Conservation (phyloP, 2,888 invertebrate species). For the Dryomyza anilis region DNA sequence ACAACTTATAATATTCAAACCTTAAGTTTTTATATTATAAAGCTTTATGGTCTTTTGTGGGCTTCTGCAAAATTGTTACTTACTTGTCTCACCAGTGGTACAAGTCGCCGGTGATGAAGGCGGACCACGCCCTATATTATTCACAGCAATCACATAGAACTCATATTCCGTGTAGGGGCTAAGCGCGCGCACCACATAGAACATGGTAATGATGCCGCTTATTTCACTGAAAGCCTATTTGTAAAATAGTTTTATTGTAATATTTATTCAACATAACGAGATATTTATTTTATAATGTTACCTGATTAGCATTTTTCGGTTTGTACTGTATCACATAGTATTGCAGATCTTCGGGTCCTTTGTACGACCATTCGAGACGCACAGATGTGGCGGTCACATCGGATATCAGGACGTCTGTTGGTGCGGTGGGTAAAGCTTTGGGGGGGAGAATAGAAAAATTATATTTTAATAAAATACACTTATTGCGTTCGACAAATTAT, state of each 20-base stretch:
- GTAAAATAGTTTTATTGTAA: no score
- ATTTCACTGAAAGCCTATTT: slow-evolving; percentile 88
- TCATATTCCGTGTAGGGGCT: slow-evolving; percentile 96
- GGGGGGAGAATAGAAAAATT: not conserved
- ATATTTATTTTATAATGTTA: slow-evolving; percentile 48
- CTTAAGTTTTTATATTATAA: no score
- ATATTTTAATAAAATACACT: no score
- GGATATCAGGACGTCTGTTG: slow-evolving; percentile 86
- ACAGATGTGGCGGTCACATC: slow-evolving; percentile 95
- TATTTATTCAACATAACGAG: no score
- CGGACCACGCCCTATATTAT: slow-evolving; percentile 90
- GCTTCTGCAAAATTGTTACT: slow-evolving; percentile 50
- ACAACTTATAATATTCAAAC: no score
- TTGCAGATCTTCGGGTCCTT: slow-evolving; percentile 85
- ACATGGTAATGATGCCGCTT: slow-evolving; percentile 90
- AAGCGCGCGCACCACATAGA: slow-evolving; percentile 86
- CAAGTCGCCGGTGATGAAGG: slow-evolving; percentile 87
- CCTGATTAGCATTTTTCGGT: slow-evolving; percentile 87
- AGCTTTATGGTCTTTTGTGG: not conserved
- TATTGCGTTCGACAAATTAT: no score
- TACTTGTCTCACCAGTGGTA: slow-evolving; percentile 97
- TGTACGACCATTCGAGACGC: slow-evolving; percentile 90
- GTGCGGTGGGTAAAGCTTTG: slow-evolving; percentile 87
- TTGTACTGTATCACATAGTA: slow-evolving; percentile 98
- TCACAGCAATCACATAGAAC: slow-evolving; percentile 93